Base-by-base conservation (phyloP, 2,797 vertebrate genomes). In the Ispidina picta region DNA sequence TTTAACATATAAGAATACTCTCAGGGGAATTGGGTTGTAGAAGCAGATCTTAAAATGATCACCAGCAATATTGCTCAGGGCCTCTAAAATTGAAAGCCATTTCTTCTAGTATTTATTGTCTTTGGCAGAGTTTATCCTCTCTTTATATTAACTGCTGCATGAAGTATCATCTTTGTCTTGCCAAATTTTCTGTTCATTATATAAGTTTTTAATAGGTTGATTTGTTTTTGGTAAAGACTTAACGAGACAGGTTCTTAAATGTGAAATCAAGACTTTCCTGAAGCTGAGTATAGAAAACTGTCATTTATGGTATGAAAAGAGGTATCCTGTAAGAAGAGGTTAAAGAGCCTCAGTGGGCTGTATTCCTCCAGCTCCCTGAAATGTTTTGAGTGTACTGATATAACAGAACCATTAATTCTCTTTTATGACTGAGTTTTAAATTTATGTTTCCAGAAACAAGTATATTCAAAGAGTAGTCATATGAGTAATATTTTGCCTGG, bases 51-150 rank as follows among this genome's bases (percentile, higher is more conserved):
- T 84, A 90, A 93, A 90, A 90, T 63, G 91, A 95, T 23, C 79
- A 65, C 91, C 73, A 91, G 86, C 58, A 65, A 85, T 91, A 62
- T 94, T 89, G 81, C 91, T 95, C 65, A 70, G 18, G 63, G 85
- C 89, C 89, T 92, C 80, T 91, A 86, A 75, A 90, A 62, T 88
- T 77, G 89, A 91, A 95, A 96, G 76, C 75, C 71, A 71, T 90
- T 91, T 93, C 72, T 77, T 86, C 83, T 83, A 95, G 46, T 94
- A 88, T 95, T 94, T 94, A 91, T 95, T 95, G 89, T 92, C 74
- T 88, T 96, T 96, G 94, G 95, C 92, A 93, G 83, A 60, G 60
- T 78, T 94, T 86, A 94, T 83, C 84, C 84, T 89, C 65, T 84
- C 93, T 84, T 82, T 93, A 74, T 91, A 94, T 93, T 87, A 96